Evolutionary conservation across 2,797 vertebrate genomes (phyloP), one percentile per base, ranked within the genome.

Genomic region (Eupleurogrammus muticus): DNA sequence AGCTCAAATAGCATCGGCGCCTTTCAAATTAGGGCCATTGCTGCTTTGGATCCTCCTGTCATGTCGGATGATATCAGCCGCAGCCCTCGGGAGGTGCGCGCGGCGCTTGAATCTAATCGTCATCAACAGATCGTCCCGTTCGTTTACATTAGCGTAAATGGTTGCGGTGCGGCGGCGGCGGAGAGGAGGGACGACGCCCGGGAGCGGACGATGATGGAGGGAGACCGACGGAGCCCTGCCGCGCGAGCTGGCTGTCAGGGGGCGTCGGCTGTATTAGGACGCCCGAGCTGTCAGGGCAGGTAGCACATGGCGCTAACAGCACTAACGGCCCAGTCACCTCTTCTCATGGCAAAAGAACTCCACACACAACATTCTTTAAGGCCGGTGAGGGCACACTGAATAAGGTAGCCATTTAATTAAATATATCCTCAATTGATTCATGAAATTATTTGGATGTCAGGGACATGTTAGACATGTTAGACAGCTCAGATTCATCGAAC

Each of bases 191-290:
- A 55, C 24, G 5, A 46, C 2, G 57, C n/a, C n/a, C 1, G 34
- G 61, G 44, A 42, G 64, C 67, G 53, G 64, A 20, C 61, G 77
- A 80, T 51, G 79, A 81, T 50, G 52, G 74, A 71, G 68, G 71
- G 38, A 77, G 51, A 54, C 40, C 44, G 11, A 24, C n/a, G 40
- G 69, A 50, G 81, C 68, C 61, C n/a, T n/a, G 71, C 77, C 3
- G 19, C 19, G 80, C 23, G 67, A 80, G 79, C 49, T 67, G 53
- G 4, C 71, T 69, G 77, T 82, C 82, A 77, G 54, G 75, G n/a
- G 79, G 36, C 87, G 80, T 73, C 79, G 83, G 89, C 83, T 89
- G n/a, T 84, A 86, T 89, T 78, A 80, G 89, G 84, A 88, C 57
- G 50, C 66, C 54, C 42, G 74, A 84, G 81, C 53, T 89, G 87